Conservation (phyloP, 2,113 vertebrate species). For the Mormyrus iriodes region DNA sequence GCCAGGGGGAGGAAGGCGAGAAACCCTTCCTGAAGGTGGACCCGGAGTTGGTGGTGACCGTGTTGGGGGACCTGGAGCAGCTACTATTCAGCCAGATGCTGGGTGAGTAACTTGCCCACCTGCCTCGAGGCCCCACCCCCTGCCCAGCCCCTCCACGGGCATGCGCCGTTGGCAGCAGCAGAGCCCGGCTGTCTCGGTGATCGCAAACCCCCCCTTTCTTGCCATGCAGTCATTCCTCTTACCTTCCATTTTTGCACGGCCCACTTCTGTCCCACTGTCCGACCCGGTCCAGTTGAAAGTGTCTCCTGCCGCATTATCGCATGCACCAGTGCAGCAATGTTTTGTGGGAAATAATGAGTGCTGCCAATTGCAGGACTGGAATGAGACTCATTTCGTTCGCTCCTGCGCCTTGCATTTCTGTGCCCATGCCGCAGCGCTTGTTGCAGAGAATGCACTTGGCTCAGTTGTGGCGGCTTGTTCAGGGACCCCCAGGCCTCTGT, state of each 20-base stretch:
- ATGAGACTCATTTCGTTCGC: neutral
- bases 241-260: neutral
- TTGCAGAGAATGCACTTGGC: neutral
- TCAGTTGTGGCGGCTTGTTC: neutral
- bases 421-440: neutral
- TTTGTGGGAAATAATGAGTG: neutral
- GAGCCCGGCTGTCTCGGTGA: neutral
- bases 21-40: slow-evolving; percentile 94
- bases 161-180: neutral
- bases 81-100: slow-evolving; percentile 97
- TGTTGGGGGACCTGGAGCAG: slow-evolving; percentile 95
- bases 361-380: neutral
- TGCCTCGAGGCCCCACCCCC: neutral
- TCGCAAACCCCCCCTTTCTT: neutral
- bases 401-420: neutral
- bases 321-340: neutral
- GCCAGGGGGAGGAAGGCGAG: slow-evolving; percentile 69
- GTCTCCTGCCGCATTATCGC: neutral
- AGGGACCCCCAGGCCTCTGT: neutral
- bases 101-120: slow-evolving; percentile 69
- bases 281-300: neutral
- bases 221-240: neutral
- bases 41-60: slow-evolving; percentile 94
- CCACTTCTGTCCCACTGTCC: neutral
- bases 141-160: neutral